Percentiles rank a stretch among this genome's conserved stretches.
Evolutionary conservation across 2,888 invertebrate genomes (phyloP).

Genomic region (Rhingia campestris): DNA sequence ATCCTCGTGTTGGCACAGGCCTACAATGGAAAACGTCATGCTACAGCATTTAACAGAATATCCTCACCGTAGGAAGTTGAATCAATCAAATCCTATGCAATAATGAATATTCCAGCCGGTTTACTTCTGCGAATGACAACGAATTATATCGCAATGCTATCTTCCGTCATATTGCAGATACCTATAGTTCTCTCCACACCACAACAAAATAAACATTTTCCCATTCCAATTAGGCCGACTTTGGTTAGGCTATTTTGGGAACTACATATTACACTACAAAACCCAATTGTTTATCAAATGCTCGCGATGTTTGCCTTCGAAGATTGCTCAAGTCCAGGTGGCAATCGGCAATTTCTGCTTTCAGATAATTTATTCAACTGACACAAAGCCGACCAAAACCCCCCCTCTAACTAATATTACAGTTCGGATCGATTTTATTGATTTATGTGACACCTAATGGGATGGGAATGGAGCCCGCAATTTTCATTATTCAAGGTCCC

Average conservation of each 20-base stretch:
- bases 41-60: too few relatives aligned
- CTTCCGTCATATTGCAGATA: not conserved
- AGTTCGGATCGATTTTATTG: slow-evolving; percentile 13
- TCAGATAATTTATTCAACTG: slow-evolving; percentile 21
- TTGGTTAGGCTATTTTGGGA: not conserved
- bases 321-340: slow-evolving; percentile 8
- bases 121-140: not conserved
- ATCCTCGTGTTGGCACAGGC: too few relatives aligned
- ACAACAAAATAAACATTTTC: not conserved
- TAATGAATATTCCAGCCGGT: too few relatives aligned
- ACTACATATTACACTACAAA: not conserved
- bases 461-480: slow-evolving; percentile 20
- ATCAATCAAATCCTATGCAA: too few relatives aligned
- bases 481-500: slow-evolving; percentile 42
- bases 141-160: not conserved
- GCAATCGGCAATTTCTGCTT: not conserved
- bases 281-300: slow-evolving; percentile 1
- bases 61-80: too few relatives aligned
- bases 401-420: not conserved
- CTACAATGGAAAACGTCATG: too few relatives aligned
- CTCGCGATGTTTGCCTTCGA: not conserved
- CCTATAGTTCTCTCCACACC: not conserved
- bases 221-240: not conserved
- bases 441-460: slow-evolving; percentile 26
- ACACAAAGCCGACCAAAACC: not conserved